Percentiles rank a stretch among this genome's conserved stretches.
phyloP scores from a whole-genome alignment of 2,797 vertebrate genomes.

The Sebastes ruberrimus region DNA sequence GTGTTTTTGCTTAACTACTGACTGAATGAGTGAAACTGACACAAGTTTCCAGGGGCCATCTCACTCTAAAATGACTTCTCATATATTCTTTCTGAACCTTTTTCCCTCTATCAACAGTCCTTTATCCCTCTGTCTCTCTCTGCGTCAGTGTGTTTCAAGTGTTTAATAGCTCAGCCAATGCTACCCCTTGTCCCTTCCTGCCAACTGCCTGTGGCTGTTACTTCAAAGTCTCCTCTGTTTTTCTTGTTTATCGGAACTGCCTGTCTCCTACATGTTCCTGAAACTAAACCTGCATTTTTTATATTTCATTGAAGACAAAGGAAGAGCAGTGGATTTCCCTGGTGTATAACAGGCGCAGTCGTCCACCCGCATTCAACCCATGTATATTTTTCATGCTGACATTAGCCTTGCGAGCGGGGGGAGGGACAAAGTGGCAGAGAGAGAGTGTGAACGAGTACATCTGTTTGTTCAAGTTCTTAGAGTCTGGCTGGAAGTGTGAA shows the following conservation, averaged over 20 bases:
- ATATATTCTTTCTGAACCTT: slow-evolving; percentile 48
- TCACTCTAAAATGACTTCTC: slow-evolving; percentile 30
- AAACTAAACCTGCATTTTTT: slow-evolving; percentile 15
- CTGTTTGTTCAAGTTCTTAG: slow-evolving; percentile 33
- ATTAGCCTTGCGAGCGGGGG: neutral
- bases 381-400: neutral
- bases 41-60: slow-evolving; percentile 28
- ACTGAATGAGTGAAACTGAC: slow-evolving; percentile 46
- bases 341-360: neutral
- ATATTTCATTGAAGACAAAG: neutral
- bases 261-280: neutral
- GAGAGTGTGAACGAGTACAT: slow-evolving; percentile 25
- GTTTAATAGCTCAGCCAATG: slow-evolving; percentile 41
- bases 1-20: slow-evolving; percentile 45
- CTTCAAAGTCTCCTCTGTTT: slow-evolving; percentile 39
- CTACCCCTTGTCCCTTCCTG: slow-evolving; percentile 21
- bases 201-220: slow-evolving; percentile 39
- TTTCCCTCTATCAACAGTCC: slow-evolving; percentile 39
- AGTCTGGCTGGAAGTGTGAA: slow-evolving; percentile 25
- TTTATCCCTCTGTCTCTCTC: neutral
- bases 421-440: neutral
- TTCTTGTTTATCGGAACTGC: slow-evolving; percentile 2
- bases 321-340: neutral
- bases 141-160: slow-evolving; percentile 14
- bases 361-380: neutral